Percentiles rank a stretch among this genome's conserved stretches.
phyloP scores from a whole-genome alignment of 1,140 invertebrate species.

The Uloborus diversus region DNA sequence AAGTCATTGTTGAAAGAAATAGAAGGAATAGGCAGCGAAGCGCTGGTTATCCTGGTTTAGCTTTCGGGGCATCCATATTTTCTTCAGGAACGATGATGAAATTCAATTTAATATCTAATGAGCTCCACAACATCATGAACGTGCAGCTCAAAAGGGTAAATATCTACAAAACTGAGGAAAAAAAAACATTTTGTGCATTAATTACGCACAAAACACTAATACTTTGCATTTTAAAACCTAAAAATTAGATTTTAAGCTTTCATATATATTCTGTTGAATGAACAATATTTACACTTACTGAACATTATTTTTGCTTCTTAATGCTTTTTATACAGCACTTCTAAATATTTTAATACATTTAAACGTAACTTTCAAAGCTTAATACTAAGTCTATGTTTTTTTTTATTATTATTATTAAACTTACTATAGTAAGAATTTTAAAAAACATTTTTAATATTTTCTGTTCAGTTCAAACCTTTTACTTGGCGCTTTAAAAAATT shows the following conservation, averaged over 20 bases:
- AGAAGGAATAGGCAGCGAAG: slow-evolving; percentile 74
- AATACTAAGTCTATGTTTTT: too few relatives aligned
- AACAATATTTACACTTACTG: background rate
- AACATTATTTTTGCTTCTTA: too few relatives aligned
- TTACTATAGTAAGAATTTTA: too few relatives aligned
- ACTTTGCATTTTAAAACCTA: background rate
- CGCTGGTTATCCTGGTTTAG: slow-evolving; percentile 89
- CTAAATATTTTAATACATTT: too few relatives aligned
- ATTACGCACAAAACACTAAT: too few relatives aligned
- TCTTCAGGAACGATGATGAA: slow-evolving; percentile 98
- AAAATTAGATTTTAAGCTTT: background rate
- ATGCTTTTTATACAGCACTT: too few relatives aligned
- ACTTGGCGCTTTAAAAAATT: too few relatives aligned
- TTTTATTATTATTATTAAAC: too few relatives aligned
- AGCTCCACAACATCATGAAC: slow-evolving; percentile 96
- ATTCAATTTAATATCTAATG: slow-evolving; percentile 95
- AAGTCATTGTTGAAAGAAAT: slow-evolving; percentile 80
- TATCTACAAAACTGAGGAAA: slow-evolving; percentile 60
- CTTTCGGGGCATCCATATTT: slow-evolving; percentile 90
- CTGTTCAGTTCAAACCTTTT: too few relatives aligned
- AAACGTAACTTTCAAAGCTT: too few relatives aligned
- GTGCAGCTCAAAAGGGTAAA: slow-evolving; percentile 96
- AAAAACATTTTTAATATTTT: too few relatives aligned
- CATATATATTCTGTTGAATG: background rate
- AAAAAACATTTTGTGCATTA: too few relatives aligned